A percentile compares a stretch with the other conserved stretches of the same genome.
phyloP scores from a whole-genome alignment of 2,797 vertebrate genomes.

The Aulostomus chinensis region DNA sequence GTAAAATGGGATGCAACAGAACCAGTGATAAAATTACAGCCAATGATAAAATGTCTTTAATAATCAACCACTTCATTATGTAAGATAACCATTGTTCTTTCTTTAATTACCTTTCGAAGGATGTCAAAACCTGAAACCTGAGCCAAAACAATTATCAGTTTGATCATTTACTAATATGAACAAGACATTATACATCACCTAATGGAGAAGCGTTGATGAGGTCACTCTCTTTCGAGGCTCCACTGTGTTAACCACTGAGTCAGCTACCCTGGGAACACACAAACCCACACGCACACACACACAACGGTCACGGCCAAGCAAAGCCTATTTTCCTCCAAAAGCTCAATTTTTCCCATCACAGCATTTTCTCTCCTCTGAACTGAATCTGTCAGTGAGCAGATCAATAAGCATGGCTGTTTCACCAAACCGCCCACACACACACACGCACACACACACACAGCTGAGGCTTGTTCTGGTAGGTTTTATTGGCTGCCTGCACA shows the following conservation, averaged over 20 bases:
- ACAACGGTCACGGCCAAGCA: slow-evolving; percentile 22
- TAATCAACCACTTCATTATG: no score
- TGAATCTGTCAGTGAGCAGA: slow-evolving; percentile 43
- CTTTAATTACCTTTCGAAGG: no score
- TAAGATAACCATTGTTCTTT: no score
- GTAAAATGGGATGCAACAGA: no score
- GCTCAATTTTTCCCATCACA: slow-evolving; percentile 12
- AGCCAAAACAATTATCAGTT: not conserved
- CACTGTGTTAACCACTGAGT: slow-evolving; percentile 53
- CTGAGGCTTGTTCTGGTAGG: not conserved
- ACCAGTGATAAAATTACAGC: no score
- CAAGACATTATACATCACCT: slow-evolving; percentile 48
- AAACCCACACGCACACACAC: slow-evolving; percentile 23
- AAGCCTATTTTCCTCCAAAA: slow-evolving; percentile 13
- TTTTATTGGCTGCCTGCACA: not conserved
- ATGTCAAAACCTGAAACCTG: not conserved
- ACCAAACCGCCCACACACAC: slow-evolving; percentile 29
- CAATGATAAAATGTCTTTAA: no score
- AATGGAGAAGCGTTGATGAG: slow-evolving; percentile 35
- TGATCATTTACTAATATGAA: not conserved
- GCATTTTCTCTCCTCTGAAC: slow-evolving; percentile 35
- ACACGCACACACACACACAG: slow-evolving; percentile 9
- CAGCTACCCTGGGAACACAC: slow-evolving; percentile 61
- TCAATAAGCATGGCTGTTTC: slow-evolving; percentile 39
- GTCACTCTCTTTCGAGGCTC: slow-evolving; percentile 56